Evolutionary conservation across 92 coral and sea anemone species (phyloP), one percentile per base, ranked within the genome.

Genomic region (Paramuricea clavata): DNA sequence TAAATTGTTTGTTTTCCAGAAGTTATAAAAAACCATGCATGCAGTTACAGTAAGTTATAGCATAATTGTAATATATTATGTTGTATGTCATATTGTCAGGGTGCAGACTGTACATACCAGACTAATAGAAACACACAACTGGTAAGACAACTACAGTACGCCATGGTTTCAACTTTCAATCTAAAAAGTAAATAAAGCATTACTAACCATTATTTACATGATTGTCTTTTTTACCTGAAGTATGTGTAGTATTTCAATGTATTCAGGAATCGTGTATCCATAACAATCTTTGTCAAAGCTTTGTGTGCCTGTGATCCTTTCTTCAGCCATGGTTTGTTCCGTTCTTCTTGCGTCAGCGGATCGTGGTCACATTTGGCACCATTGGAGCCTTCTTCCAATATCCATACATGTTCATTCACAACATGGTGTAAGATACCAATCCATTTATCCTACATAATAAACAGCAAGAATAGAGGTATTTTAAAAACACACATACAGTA

Each of bases 321-420:
- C 61, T 64, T 81, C 50, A 81, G 34, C 86, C 77, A 81, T 17
- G 56, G 73, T 33, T 67, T 81, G 26, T 81, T 35, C 15, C 43
- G 59, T n/a, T 44, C 23, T 25, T 26, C 61, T 34, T 67, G 42
- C 1, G 13, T 12, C n/a, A 81, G 12, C 36, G 86, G 60, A 81
- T 39, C 86, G 65, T 65, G 75, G 15, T 65, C 59, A 26, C 86
- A 81, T 81, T 64, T 65, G 0, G 19, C 75, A 42, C 31, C 49
- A 35, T 81, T 30, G 19, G 35, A 12, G 28, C 85, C 85, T 34
- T 64, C 85, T 35, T 74, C 60, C 15, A 82, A 4, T 13, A 82
- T 33, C 87, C 87, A 82, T 65, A 68, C 87, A 68, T 82, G 87
- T 23, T 82, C 87, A 69, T 82, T 23, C 1, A 41, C 87, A 22